Evolutionary conservation across 1,140 invertebrate species (phyloP), one percentile per base, ranked within the genome.

Genomic region (Ladona fulva): DNA sequence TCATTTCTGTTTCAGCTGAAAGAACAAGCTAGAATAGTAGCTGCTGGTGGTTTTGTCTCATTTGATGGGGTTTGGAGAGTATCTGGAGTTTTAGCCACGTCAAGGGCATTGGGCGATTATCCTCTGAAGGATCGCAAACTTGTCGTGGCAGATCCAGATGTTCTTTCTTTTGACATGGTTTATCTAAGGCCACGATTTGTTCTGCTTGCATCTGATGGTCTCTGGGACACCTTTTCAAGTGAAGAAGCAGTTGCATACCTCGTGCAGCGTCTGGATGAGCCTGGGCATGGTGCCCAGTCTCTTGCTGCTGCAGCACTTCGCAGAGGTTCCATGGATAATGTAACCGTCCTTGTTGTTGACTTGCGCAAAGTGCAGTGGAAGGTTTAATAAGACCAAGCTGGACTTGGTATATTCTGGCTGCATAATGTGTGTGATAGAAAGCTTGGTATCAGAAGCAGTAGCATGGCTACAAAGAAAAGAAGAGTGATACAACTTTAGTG

Each of bases 31-130:
- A 87, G 95, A 77, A 97, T 97, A 81, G 92, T 94, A 83, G 94
- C 95, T 85, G 95, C 95, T 25, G 96, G 96, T 78, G 95, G 95
- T 24, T 95, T 96, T 83, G 94, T 99, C 44, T 94, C 93, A 78
- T 97, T 97, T 83, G 96, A 97, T 83, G 97, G 97, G 76, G 97
- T 98, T 0, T 98, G 97, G 96, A 87, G 97, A 82, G 96, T 99
- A 12, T 95, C 95, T 76, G 97, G 97, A 16, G 95, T 99, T 79
- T 88, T 99, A 80, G 97, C 97, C 1, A 98, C 96, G 42, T 98
- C 96, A 16, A 87, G 97, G 82, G 97, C 96, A 0, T 87, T 97
- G 77, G 97, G 97, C 25, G 97, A 98, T 86, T 97, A 97, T 85
- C 95, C 96, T 29, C 85, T 99, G 0, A 99, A 99, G 87, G 95